Percentiles rank a stretch among this genome's conserved stretches.
phyloP scores from a whole-genome alignment of 2,888 invertebrate species.

The Hyles lineata region DNA sequence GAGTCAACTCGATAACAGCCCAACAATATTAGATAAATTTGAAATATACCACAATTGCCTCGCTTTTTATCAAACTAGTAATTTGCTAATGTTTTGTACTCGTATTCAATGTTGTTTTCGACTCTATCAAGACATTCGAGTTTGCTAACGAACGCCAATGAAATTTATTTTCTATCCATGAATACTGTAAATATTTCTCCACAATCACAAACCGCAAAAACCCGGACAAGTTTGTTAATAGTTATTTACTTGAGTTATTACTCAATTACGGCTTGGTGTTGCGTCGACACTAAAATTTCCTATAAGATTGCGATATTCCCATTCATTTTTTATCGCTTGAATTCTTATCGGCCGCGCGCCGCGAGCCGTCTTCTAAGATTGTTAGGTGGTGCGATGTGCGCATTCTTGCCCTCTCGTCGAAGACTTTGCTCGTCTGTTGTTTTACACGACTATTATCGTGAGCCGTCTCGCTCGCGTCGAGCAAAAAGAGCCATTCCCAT shows the following conservation, averaged over 20 bases:
- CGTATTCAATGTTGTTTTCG: not conserved
- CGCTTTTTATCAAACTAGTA: not conserved
- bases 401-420: slow-evolving; percentile 32
- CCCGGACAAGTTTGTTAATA: slow-evolving; percentile 35
- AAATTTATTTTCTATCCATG: slow-evolving; percentile 1
- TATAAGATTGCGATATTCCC: slow-evolving; percentile 25
- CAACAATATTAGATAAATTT: slow-evolving; percentile 4
- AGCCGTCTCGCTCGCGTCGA: slow-evolving; percentile 52
- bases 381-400: slow-evolving; percentile 19
- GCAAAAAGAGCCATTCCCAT: slow-evolving; percentile 77
- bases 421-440: slow-evolving; percentile 50
- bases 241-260: slow-evolving; percentile 38
- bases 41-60: not conserved
- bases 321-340: slow-evolving; percentile 28
- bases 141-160: not conserved
- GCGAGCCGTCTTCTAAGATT: slow-evolving; percentile 27
- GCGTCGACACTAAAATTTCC: slow-evolving; percentile 16
- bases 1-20: slow-evolving; percentile 8
- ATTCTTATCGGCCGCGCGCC: slow-evolving; percentile 40
- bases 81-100: not conserved
- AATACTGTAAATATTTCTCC: not conserved
- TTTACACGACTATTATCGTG: slow-evolving; percentile 67
- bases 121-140: not conserved
- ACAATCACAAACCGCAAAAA: slow-evolving; percentile 5
- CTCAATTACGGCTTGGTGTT: slow-evolving; percentile 19